These are phyloP conservation scores for Trachops cirrhosus DNA, from an alignment of 2,797 vertebrate species.

Conservation along the genomic window DNA sequence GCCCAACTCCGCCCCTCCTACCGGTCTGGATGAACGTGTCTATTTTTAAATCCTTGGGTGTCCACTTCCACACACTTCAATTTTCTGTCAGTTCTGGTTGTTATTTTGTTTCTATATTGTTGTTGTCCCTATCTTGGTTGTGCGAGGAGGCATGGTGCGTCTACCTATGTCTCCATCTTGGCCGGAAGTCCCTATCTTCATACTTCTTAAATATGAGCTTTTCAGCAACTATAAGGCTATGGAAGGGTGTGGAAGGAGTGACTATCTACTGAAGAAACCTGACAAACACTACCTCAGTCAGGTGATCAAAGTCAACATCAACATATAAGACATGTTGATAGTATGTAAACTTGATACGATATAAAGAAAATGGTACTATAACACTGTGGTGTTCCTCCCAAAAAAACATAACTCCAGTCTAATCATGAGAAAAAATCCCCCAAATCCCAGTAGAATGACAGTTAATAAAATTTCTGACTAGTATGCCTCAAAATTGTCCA, in stretches of 20 bases:
- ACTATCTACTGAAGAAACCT: neutral
- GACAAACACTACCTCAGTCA: neutral
- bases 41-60: no score
- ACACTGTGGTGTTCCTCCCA: neutral
- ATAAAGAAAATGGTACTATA: neutral
- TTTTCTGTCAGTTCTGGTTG: no score
- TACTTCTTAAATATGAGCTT: neutral
- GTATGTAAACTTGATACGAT: neutral
- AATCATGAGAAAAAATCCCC: neutral
- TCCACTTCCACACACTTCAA: no score
- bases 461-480: neutral
- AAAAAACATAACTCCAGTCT: neutral
- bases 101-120: no score
- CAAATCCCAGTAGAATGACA: neutral
- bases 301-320: neutral
- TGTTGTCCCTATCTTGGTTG: no score
- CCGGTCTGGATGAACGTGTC: no score
- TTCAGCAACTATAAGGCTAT: neutral
- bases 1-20: no score
- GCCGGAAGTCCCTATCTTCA: no score
- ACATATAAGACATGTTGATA: neutral
- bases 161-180: no score
- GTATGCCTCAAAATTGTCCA: neutral
- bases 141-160: no score
- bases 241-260: neutral